Evolutionary conservation across 1,140 invertebrate species (phyloP), one percentile per base, ranked within the genome.

Genomic region (Neodiprion pinetum): DNA sequence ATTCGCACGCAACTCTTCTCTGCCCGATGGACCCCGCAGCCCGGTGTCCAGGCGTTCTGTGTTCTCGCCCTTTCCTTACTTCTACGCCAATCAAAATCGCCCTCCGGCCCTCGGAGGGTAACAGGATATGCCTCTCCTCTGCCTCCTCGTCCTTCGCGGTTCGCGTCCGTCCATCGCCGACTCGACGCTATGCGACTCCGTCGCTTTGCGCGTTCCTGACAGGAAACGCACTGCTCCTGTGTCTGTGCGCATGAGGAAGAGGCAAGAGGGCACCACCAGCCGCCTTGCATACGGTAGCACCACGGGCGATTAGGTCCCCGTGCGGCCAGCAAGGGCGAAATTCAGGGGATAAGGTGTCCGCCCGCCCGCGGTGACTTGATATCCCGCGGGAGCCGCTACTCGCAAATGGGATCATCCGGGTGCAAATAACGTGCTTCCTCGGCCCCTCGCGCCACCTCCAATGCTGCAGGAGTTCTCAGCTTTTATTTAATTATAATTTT

Each of bases 321-420:
- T 78, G 71, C 77, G 65, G 74, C 78, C 70, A 75, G 65, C 66
- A 74, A 76, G 75, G 65, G 78, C 76, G 69, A 82, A 81, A 80
- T 80, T 78, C 74, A 67, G 67, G 77, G 53, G 77, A 72, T 82
- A 82, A 80, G 75, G 74, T 82, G 73, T 17, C n/a, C 11, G 53
- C 11, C 11, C 9, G 11, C 53, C 9, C 11, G 11, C 53, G 53
- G 53, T 61, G 53, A 61, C 53, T 61, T 61, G 53, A 61, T 61
- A 61, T 61, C 53, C 53, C 53, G 53, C 53, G 53, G 53, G 53
- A 61, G 53, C 53, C 53, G 53, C 53, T 61, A 61, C 53, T 61
- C 53, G n/a, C 53, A 61, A 61, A 61, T 61, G 53, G 53, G 53
- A 61, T 61, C 53, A 61, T 61, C 53, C 53, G 53, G 53, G 53